Evolutionary conservation across 2,888 invertebrate species (phyloP).

Genomic region (Eilema caniola): DNA sequence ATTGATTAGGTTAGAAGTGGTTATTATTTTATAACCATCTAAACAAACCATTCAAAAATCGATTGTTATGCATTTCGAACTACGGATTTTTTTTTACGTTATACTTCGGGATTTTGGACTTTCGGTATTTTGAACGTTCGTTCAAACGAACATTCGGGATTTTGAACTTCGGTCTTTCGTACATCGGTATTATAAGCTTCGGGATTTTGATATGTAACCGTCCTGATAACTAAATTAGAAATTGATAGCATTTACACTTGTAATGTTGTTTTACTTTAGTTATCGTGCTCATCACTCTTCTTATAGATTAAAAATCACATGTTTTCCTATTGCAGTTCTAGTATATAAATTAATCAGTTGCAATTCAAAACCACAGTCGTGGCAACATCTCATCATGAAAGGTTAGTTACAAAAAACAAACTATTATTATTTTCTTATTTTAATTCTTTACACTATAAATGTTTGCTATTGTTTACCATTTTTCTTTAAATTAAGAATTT

Average conservation of each 20-base stretch:
- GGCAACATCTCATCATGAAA: conserved; percentile 2
- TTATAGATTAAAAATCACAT: background rate
- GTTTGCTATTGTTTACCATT: background rate
- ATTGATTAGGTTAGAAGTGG: no score
- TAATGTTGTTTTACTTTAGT: background rate
- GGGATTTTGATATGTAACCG: no score
- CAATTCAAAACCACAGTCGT: background rate
- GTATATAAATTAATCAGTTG: background rate
- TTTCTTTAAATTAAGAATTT: background rate
- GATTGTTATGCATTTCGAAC: no score
- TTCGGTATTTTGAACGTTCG: no score
- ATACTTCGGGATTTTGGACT: no score
- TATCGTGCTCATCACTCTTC: conserved; percentile 1
- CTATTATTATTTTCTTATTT: background rate
- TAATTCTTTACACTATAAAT: no score
- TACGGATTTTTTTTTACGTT: no score
- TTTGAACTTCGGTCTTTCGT: no score
- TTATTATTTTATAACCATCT: no score
- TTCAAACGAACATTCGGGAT: no score
- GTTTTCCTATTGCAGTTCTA: background rate
- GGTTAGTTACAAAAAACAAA: background rate
- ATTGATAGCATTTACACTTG: background rate
- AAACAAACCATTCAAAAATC: no score
- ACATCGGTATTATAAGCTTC: no score
- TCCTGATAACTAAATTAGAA: conserved; percentile 2